phyloP scores from a whole-genome alignment of 2,113 vertebrate genomes.

The Spea bombifrons region DNA sequence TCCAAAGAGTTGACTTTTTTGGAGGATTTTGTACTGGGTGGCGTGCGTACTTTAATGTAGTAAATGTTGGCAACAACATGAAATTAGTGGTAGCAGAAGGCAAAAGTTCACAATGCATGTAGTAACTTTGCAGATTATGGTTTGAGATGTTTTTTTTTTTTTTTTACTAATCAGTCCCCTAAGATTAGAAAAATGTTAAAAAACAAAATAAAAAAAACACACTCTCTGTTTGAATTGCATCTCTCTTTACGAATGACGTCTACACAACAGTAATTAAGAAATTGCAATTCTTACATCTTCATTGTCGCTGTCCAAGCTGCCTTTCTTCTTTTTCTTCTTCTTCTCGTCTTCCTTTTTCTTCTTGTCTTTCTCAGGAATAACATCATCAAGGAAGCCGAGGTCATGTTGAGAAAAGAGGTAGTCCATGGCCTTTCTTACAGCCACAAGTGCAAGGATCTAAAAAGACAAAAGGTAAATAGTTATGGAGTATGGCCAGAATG shows the following conservation, averaged over 20 bases:
- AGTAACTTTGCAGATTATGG: too few relatives aligned
- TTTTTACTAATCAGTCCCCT: too few relatives aligned
- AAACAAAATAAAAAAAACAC: too few relatives aligned
- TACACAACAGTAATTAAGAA: not conserved
- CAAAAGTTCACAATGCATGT: too few relatives aligned
- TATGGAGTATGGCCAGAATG: too few relatives aligned
- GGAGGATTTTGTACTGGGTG: slow-evolving; percentile 8
- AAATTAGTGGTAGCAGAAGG: too few relatives aligned
- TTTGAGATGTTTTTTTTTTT: too few relatives aligned
- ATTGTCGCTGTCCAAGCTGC: slow-evolving; percentile 86
- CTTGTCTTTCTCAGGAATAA: slow-evolving; percentile 99
- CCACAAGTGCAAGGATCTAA: slow-evolving; percentile 94
- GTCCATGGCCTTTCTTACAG: slow-evolving; percentile 95
- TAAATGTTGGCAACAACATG: not conserved
- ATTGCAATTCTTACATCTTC: slow-evolving; percentile 81
- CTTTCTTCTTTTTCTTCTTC: slow-evolving; percentile 90
- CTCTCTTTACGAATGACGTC: too few relatives aligned
- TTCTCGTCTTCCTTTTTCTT: slow-evolving; percentile 98
- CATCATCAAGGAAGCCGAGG: slow-evolving; percentile 92
- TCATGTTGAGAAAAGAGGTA: slow-evolving; percentile 95
- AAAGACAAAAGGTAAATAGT: not conserved
- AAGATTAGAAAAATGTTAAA: too few relatives aligned
- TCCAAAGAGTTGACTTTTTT: slow-evolving; percentile 18
- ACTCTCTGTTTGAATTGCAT: too few relatives aligned
- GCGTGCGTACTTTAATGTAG: slow-evolving; percentile 10